These are phyloP conservation scores for Prionace glauca DNA, from an alignment of 2,797 vertebrate genomes.

Conservation along the genomic window DNA sequence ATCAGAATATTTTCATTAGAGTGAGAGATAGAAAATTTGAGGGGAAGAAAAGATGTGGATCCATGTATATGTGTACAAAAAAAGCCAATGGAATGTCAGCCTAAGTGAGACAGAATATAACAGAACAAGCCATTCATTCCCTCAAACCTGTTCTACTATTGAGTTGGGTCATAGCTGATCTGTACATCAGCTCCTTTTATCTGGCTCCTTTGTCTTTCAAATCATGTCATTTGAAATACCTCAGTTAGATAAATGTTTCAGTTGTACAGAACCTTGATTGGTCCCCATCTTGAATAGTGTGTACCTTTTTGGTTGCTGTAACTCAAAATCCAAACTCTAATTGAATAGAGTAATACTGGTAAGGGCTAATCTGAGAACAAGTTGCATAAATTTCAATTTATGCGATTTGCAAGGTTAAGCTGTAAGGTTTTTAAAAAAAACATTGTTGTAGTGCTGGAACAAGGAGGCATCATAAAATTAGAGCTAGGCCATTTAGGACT, in stretches of 20 bases:
- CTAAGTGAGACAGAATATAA: background rate
- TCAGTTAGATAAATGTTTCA: background rate
- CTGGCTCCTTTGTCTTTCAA: background rate
- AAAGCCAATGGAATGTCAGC: background rate
- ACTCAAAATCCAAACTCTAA: background rate
- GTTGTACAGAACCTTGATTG: background rate
- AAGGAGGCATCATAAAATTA: background rate
- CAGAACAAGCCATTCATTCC: background rate
- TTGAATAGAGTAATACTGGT: background rate
- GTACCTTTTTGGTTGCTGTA: background rate
- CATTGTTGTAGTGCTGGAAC: background rate
- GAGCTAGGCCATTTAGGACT: background rate
- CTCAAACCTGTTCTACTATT: background rate
- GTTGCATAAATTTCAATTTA: background rate
- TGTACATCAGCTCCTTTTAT: background rate
- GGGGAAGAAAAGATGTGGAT: background rate
- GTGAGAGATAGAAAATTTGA: background rate
- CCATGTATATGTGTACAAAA: background rate
- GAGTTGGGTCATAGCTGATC: background rate
- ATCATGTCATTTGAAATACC: background rate
- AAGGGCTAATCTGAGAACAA: background rate
- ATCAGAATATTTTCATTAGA: background rate
- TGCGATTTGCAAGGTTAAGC: background rate
- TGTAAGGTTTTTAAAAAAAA: background rate
- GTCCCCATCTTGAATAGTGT: background rate